Evolutionary conservation across 1,140 invertebrate genomes (phyloP), one percentile per base, ranked within the genome.

Genomic region (Ceratitis capitata): DNA sequence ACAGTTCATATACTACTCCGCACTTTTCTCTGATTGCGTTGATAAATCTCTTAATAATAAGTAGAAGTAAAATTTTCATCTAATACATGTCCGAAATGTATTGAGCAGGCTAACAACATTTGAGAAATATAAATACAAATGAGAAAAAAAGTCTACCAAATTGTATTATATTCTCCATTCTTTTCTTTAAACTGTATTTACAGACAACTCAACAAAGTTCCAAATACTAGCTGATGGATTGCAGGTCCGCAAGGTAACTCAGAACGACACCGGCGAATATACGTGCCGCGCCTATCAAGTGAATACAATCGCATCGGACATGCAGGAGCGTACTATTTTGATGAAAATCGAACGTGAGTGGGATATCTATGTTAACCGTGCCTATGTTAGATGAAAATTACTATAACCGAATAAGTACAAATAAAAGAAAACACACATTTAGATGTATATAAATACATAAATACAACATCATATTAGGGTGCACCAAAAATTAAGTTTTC

Each of bases 341-440:
- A 91, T 94, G 85, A 92, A 93, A 89, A 92, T 94, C 86, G 92
- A 93, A 91, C 93, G 93, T 94, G 92, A 93, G 92, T 93, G 86
- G 89, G 85, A 85, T n/a, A n/a, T n/a, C n/a, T n/a, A n/a, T 84
- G 58, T 85, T 53, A 82, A 85, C 39, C n/a, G n/a, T 51, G 42
- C 16, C 49, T 32, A 53, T 83, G 42, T 10, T 4, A n/a, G 14
- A 51, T 10, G n/a, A 32, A 53, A n/a, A n/a, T n/a, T n/a, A n/a
- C n/a, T n/a, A n/a, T n/a, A n/a, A n/a, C n/a, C n/a, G n/a, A n/a
- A n/a, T n/a, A n/a, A n/a, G n/a, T n/a, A n/a, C n/a, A n/a, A n/a
- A n/a, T n/a, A n/a, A n/a, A n/a, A n/a, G n/a, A n/a, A 4, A 2
- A 23, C 19, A 64, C 12, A 64, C 29, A 35, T 12, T 26, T 47